A percentile compares a stretch with the other conserved stretches of the same genome.
Evolutionary conservation across 1,140 invertebrate species (phyloP).

Genomic region (Conus betulinus): DNA sequence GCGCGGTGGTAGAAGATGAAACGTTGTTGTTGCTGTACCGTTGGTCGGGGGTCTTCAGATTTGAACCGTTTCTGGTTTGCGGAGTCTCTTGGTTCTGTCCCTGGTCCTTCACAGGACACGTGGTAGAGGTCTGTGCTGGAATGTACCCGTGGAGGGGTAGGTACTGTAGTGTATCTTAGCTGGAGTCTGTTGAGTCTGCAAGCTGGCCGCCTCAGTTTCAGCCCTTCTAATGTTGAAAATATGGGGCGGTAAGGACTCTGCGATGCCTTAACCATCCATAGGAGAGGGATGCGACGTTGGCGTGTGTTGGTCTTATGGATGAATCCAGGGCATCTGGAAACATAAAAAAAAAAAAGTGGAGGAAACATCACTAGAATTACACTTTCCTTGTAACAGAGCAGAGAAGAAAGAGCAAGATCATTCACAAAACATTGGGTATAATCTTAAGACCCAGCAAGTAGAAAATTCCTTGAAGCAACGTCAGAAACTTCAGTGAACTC

Average conservation of each 20-base stretch:
- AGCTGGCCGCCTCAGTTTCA: conserved; percentile 19
- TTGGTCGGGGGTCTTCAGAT: no score
- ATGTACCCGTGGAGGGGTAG: not conserved
- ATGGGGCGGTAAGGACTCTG: conserved; percentile 20
- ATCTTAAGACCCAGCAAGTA: no score
- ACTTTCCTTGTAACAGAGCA: no score
- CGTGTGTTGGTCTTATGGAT: not conserved
- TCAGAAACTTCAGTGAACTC: no score
- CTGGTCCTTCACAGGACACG: no score
- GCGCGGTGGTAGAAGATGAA: not conserved
- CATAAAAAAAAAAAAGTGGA: not conserved
- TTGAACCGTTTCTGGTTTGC: no score
- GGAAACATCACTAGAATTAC: no score
- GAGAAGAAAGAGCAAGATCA: no score
- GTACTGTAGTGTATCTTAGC: not conserved
- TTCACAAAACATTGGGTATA: no score
- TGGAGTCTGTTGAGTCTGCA: not conserved
- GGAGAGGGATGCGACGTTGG: not conserved
- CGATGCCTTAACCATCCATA: not conserved
- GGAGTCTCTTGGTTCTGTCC: no score
- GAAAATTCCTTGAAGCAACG: no score
- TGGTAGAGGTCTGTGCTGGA: not conserved
- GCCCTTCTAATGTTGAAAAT: conserved; percentile 23
- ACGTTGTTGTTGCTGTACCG: not conserved
- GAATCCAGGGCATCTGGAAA: not conserved